Conservation (phyloP, 2,797 vertebrate species). For the Mormyrus proboscirostris region DNA sequence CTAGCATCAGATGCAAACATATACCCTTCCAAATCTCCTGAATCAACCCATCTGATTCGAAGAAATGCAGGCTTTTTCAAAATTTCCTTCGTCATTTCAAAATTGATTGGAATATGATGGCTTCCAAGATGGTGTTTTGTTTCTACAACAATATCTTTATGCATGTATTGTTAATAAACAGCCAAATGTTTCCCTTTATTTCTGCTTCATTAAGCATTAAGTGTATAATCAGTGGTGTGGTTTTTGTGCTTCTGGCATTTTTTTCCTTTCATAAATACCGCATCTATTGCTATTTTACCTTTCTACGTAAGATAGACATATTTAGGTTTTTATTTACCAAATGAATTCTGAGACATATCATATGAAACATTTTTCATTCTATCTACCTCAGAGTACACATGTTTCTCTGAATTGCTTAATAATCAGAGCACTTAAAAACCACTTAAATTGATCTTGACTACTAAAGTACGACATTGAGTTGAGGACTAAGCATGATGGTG, state of each 20-base stretch:
- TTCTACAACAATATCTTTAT: neutral
- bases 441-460: neutral
- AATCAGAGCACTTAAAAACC: neutral
- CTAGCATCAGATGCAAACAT: neutral
- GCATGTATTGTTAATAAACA: slow-evolving; percentile 37
- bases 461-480: neutral
- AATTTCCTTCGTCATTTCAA: neutral
- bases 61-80: neutral
- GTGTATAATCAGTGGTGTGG: slow-evolving; percentile 41
- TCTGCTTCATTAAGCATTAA: slow-evolving; percentile 56
- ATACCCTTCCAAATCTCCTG: neutral
- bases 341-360: neutral
- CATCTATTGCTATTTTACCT: neutral
- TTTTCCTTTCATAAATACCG: neutral
- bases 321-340: neutral
- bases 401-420: neutral
- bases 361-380: neutral
- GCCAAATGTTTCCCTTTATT: slow-evolving; percentile 55
- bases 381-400: neutral
- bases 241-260: slow-evolving; percentile 27
- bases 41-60: neutral
- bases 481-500: neutral
- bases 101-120: neutral
- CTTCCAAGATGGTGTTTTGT: neutral
- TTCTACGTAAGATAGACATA: neutral